phyloP scores from a whole-genome alignment of 2,113 vertebrate genomes.

The Mionectes macconnelli region DNA sequence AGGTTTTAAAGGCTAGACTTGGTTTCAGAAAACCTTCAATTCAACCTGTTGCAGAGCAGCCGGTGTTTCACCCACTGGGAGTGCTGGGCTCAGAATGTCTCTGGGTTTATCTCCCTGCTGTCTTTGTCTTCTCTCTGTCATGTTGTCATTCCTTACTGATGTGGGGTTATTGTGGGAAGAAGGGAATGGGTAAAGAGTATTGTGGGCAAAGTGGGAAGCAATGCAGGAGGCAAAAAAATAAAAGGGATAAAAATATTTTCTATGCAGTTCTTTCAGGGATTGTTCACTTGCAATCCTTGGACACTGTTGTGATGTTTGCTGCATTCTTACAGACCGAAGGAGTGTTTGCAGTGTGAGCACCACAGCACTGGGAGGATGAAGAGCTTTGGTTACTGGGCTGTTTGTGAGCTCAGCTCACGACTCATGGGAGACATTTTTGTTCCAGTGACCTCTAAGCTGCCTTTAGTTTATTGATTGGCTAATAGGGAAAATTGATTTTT shows the following conservation, averaged over 20 bases:
- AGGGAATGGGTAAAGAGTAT: background rate
- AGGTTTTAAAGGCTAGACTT: background rate
- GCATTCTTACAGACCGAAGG: background rate
- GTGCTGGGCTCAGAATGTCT: background rate
- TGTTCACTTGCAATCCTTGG: background rate
- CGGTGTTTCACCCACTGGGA: background rate
- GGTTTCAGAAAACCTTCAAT: background rate
- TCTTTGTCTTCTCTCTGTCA: background rate
- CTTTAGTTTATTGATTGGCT: slow-evolving; percentile 53
- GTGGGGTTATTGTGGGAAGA: background rate
- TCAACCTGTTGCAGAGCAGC: background rate
- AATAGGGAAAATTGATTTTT: slow-evolving; percentile 59
- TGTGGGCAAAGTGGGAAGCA: background rate
- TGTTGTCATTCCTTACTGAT: background rate
- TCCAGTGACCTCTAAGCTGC: slow-evolving; percentile 33
- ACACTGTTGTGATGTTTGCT: background rate
- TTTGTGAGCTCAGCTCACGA: background rate
- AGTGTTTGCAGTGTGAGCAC: background rate
- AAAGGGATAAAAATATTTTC: background rate
- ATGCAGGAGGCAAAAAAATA: background rate
- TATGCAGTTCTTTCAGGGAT: background rate
- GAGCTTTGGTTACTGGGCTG: background rate
- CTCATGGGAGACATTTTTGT: background rate
- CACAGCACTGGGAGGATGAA: background rate
- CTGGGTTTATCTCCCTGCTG: background rate